phyloP scores from a whole-genome alignment of 2,113 vertebrate species.

The Odontesthes bonariensis region DNA sequence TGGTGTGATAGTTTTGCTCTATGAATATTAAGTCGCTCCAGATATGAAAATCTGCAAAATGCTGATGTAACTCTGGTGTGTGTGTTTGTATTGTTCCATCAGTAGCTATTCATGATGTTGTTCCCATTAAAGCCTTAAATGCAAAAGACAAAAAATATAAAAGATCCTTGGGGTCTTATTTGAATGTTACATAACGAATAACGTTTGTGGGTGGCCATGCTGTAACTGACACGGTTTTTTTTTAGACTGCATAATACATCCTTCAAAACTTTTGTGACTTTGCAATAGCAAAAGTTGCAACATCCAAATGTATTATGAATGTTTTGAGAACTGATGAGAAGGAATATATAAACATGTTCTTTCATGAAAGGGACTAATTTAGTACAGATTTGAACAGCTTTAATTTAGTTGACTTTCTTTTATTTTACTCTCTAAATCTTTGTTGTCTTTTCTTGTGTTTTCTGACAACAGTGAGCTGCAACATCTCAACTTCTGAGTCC shows the following conservation, averaged over 20 bases:
- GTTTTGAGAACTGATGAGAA: neutral
- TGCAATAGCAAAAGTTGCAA: neutral
- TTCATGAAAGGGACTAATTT: neutral
- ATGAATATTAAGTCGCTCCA: conserved; percentile 14
- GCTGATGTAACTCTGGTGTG: conserved; percentile 19
- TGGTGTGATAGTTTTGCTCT: conserved; percentile 8
- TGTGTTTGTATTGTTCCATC: neutral
- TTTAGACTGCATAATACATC: neutral
- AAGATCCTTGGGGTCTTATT: conserved; percentile 52
- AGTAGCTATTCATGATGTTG: conserved; percentile 1
- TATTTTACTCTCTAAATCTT: conserved; percentile 19
- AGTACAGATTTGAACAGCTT: neutral
- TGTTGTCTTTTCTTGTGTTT: conserved; percentile 45
- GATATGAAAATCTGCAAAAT: conserved; percentile 6
- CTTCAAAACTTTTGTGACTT: conserved; percentile 17
- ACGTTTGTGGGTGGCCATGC: conserved; percentile 34
- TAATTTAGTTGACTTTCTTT: neutral
- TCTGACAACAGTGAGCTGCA: conserved; percentile 45
- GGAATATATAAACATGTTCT: neutral
- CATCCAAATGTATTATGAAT: neutral
- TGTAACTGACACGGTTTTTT: conserved; percentile 26
- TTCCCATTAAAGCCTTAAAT: conserved; percentile 30
- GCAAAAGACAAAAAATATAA: conserved; percentile 36
- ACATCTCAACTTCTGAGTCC: conserved; percentile 30
- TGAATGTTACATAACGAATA: conserved; percentile 54